Evolutionary conservation across 2,888 invertebrate genomes (phyloP), one percentile per base, ranked within the genome.

Genomic region (Acholoe squamosa): DNA sequence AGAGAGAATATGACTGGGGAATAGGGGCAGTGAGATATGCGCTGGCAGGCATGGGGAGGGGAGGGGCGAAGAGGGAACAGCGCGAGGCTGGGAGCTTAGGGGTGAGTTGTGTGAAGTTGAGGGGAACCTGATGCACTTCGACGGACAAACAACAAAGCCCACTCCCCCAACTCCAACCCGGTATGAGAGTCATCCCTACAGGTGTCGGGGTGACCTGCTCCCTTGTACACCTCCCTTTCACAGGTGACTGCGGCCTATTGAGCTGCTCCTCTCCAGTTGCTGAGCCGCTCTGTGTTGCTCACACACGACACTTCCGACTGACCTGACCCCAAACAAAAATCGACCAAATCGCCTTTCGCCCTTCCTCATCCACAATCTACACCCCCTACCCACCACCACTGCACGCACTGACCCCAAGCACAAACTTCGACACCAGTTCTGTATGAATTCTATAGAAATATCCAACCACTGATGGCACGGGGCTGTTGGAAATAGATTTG

Each of bases 91-190:
- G 61, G 61, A 19, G 61, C 19, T 54, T 19, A 54, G 61, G 61
- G 61, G 61, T 43, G 61, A 3, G 61, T 61, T 19, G 61, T 61
- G 61, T 61, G 61, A 61, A 61, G 61, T 61, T 7, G 61, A 61
- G 61, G 19, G 61, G 61, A 61, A 61, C 22, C 61, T n/a, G 61
- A 61, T 19, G n/a, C 61, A 61, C 61, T 61, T n/a, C 61, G 61
- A n/a, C 19, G 12, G 5, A 3, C n/a, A 7, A 3, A 61, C 61
- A 61, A 61, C 61, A 61, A 61, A 61, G 61, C 22, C 61, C 61
- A 0, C 61, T 3, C 61, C 43, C 43, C n/a, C 43, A 7, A 3
- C 43, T 10, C 43, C 43, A 43, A n/a, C 43, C 43, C 43, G 10
- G 10, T 43, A 3, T 10, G 3, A 43, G 5, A 43, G 43, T 43